Evolutionary conservation across 2,113 vertebrate species (phyloP).

Genomic region (Oriolus oriolus): DNA sequence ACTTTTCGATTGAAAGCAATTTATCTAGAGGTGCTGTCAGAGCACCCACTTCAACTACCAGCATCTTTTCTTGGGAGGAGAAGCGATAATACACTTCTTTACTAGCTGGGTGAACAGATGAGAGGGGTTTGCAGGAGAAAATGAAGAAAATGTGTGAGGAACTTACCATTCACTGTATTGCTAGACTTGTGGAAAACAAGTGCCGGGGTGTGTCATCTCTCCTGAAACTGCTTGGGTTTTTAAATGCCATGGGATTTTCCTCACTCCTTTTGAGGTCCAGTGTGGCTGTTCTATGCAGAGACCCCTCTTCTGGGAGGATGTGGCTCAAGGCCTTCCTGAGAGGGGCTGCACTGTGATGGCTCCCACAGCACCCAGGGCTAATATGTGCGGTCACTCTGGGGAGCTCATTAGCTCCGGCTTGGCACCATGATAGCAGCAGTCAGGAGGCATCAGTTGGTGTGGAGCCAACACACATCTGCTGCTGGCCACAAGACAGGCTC

Average conservation of each 20-base stretch:
- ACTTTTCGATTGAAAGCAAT: not conserved
- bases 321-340: not conserved
- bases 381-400: fast-evolving
- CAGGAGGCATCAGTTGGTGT: not conserved
- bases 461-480: fast-evolving
- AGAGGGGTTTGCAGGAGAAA: not conserved
- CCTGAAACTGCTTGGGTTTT: not conserved
- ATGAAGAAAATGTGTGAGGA: not conserved
- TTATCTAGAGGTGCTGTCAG: not conserved
- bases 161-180: not conserved
- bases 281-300: fast-evolving
- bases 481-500: not conserved
- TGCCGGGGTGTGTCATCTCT: fast-evolving
- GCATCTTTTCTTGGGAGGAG: not conserved
- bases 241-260: not conserved
- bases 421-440: not conserved
- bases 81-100: not conserved
- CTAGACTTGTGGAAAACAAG: not conserved
- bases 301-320: not conserved
- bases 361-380: not conserved
- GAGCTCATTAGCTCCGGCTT: not conserved
- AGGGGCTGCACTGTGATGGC: fast-evolving
- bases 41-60: not conserved
- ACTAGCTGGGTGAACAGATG: not conserved
- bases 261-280: not conserved